Evolutionary conservation across 2,113 vertebrate species (phyloP).

Genomic region (Pollachius pollachius): DNA sequence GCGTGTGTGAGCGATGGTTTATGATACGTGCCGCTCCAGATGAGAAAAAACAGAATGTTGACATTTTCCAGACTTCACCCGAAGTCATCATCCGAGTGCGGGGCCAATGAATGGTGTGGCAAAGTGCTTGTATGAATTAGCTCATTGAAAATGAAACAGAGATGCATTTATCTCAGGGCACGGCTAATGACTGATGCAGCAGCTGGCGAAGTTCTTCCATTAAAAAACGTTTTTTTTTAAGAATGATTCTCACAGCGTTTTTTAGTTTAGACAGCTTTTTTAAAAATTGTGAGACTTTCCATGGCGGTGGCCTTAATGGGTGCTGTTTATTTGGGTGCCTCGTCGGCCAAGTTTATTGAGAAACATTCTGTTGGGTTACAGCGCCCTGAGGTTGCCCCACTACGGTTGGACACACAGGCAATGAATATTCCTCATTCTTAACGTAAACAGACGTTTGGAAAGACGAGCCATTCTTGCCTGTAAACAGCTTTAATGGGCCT

Average conservation of each 20-base stretch:
- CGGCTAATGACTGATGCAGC: conserved; percentile 66
- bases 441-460: conserved; percentile 3
- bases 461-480: background rate
- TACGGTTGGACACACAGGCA: conserved; percentile 32
- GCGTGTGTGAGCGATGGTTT: conserved; percentile 39
- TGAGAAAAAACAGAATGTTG: conserved; percentile 59
- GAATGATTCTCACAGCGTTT: conserved; percentile 58
- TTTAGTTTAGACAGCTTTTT: conserved; percentile 61
- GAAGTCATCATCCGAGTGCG: conserved; percentile 53
- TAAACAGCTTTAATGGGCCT: too few species aligned
- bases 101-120: conserved; percentile 59
- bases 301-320: conserved; percentile 62
- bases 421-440: conserved; percentile 35
- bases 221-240: conserved; percentile 41
- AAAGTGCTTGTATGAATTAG: conserved; percentile 67
- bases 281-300: conserved; percentile 71
- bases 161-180: conserved; percentile 67
- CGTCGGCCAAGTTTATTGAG: conserved; percentile 88
- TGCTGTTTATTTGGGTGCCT: conserved; percentile 71
- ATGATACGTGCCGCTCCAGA: conserved; percentile 59
- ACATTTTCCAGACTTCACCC: conserved; percentile 69
- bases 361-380: conserved; percentile 82
- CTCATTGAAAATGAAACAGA: conserved; percentile 73
- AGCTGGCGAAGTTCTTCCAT: conserved; percentile 70
- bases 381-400: conserved; percentile 78